A percentile compares a stretch with the other conserved stretches of the same genome.
phyloP scores from a whole-genome alignment of 1,140 invertebrate genomes.

The Zaprionus camerounensis region DNA sequence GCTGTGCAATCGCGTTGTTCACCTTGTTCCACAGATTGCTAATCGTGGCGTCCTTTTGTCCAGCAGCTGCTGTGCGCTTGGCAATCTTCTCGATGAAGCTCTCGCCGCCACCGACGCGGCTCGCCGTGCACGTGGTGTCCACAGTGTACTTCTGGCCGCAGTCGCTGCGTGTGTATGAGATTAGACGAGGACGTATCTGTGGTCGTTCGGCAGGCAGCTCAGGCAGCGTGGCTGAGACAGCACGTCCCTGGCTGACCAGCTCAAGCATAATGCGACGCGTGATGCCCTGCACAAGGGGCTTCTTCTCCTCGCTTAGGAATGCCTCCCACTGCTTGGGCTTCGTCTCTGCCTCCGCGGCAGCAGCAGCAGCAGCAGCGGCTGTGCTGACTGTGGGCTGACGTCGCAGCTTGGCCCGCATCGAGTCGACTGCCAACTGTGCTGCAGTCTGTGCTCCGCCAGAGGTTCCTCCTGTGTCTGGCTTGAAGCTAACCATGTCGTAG shows the following conservation, averaged over 20 bases:
- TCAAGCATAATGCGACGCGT: conserved; percentile 67
- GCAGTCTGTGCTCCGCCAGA: conserved; percentile 30
- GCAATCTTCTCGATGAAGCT: conserved; percentile 77
- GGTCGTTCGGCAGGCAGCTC: conserved; percentile 76
- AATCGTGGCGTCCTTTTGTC: conserved; percentile 59
- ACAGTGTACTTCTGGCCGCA: conserved; percentile 40
- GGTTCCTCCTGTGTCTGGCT: conserved; percentile 49
- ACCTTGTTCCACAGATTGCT: conserved; percentile 71
- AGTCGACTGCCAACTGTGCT: conserved; percentile 28
- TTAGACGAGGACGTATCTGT: conserved; percentile 70
- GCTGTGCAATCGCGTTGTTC: conserved; percentile 62
- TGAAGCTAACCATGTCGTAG: conserved; percentile 87
- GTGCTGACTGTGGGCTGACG: conserved; percentile 35
- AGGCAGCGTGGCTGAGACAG: conserved; percentile 69
- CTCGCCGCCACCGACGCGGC: conserved; percentile 50
- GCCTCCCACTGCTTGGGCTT: conserved; percentile 58
- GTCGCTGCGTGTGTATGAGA: conserved; percentile 64
- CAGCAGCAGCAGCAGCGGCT: too few relatives aligned
- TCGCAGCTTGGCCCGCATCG: conserved; percentile 65
- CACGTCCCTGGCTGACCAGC: conserved; percentile 63
- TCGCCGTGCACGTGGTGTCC: conserved; percentile 23
- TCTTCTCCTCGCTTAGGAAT: conserved; percentile 62
- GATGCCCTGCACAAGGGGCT: conserved; percentile 57
- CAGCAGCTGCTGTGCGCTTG: conserved; percentile 65
- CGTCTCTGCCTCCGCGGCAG: conserved; percentile 34